phyloP scores from a whole-genome alignment of 2,113 vertebrate species.

The Collichthys lucidus region DNA sequence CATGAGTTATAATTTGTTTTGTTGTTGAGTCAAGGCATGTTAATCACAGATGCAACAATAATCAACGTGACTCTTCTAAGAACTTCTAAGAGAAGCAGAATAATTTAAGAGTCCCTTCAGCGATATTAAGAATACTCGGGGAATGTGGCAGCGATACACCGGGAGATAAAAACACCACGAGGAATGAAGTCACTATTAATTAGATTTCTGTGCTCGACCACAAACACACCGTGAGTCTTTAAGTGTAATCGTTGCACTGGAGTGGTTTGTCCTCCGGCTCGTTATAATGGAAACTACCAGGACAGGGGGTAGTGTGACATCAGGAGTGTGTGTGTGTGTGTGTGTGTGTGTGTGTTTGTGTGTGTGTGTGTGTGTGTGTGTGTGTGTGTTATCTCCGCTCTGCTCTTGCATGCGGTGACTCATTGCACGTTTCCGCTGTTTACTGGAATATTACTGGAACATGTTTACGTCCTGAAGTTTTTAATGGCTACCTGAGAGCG shows the following conservation, averaged over 20 bases:
- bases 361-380: constrained; percentile 76
- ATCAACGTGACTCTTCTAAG: neutral
- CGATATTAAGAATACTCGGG: neutral
- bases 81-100: neutral
- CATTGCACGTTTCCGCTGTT: constrained; percentile 74
- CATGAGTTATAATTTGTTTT: neutral
- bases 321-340: constrained; percentile 42
- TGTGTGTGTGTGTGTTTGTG: no score
- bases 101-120: neutral
- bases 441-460: constrained; percentile 76
- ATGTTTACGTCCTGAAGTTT: constrained; percentile 72
- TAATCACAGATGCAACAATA: neutral
- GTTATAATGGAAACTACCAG: constrained; percentile 59
- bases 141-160: constrained; percentile 1
- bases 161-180: constrained; percentile 40
- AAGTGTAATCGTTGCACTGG: constrained; percentile 23
- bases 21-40: neutral
- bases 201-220: constrained; percentile 25
- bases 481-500: constrained; percentile 76
- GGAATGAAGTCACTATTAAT: constrained; percentile 51
- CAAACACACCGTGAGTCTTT: constrained; percentile 40
- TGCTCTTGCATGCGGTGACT: constrained; percentile 65
- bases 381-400: constrained; percentile 56
- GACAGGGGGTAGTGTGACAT: constrained; percentile 60
- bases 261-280: constrained; percentile 57